Percentiles rank a stretch among this genome's conserved stretches.
Evolutionary conservation across 2,797 vertebrate species (phyloP).

Genomic region (Phaenicophaeus curvirostris): DNA sequence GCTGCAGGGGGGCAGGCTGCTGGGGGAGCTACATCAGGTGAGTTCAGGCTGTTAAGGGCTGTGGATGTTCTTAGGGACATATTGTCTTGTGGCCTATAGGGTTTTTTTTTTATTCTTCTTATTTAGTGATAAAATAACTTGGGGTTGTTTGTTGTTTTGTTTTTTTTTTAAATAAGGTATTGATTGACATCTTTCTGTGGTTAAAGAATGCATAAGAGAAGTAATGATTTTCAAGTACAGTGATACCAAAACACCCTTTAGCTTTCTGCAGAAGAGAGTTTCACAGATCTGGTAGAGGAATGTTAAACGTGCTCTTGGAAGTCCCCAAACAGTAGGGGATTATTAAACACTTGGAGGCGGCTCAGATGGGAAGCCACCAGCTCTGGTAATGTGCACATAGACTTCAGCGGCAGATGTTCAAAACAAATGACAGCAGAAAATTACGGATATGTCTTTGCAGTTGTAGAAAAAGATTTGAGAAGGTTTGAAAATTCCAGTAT

Average conservation of each 20-base stretch:
- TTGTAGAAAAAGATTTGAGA: not conserved
- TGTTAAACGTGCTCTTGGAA: not conserved
- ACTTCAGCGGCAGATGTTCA: not conserved
- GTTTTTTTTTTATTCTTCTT: not conserved
- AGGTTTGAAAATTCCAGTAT: not conserved
- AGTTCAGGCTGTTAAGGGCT: fast-evolving
- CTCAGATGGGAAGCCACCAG: not conserved
- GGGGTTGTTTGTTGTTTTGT: too few species aligned
- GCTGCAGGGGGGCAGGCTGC: not conserved
- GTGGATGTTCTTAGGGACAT: fast-evolving
- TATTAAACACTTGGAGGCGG: not conserved
- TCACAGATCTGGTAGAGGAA: not conserved
- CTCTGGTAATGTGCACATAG: not conserved
- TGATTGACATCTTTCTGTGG: not conserved
- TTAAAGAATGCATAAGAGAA: not conserved
- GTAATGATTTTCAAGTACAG: not conserved
- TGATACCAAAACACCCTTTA: not conserved
- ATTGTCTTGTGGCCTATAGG: not conserved
- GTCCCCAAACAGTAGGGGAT: not conserved
- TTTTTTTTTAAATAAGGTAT: not conserved
- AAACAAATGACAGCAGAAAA: not conserved
- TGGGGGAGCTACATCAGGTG: not conserved
- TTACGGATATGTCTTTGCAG: not conserved
- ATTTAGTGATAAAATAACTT: not conserved
- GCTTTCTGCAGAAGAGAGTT: not conserved